These are phyloP conservation scores for Dicerorhinus sumatrensis DNA, from an alignment of 2,113 vertebrate species.

Conservation along the genomic window DNA sequence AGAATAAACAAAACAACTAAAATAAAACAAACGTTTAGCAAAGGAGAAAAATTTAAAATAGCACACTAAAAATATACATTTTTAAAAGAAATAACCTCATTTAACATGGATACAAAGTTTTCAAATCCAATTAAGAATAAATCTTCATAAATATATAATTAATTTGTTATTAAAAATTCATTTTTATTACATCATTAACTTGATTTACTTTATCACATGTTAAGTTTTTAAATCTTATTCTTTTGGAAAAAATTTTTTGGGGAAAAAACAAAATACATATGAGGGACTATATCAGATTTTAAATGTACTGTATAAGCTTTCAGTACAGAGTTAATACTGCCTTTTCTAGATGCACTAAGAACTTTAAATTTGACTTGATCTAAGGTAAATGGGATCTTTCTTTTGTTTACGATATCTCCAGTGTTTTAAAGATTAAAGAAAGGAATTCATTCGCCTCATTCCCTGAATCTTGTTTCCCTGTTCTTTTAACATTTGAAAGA, in stretches of 20 bases:
- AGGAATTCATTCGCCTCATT: background rate
- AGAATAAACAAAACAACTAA: background rate
- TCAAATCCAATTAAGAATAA: conserved; percentile 11
- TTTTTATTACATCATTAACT: background rate
- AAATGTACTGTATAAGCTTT: background rate
- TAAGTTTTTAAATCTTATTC: conserved; percentile 8
- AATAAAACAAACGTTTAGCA: background rate
- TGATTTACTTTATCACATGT: background rate
- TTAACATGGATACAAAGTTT: background rate
- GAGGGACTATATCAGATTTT: background rate
- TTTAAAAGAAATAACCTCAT: background rate
- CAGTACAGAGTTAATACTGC: background rate
- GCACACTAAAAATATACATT: background rate
- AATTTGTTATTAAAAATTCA: background rate
- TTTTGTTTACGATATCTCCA: background rate
- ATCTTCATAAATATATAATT: conserved; percentile 37
- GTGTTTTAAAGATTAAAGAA: background rate
- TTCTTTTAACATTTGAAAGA: background rate
- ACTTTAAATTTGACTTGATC: conserved; percentile 20
- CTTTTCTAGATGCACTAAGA: background rate
- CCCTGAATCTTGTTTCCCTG: background rate
- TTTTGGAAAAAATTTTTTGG: background rate
- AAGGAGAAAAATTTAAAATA: background rate
- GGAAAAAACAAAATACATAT: background rate
- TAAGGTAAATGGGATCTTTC: background rate